Percentiles rank a stretch among this genome's conserved stretches.
Conservation (phyloP, 2,797 vertebrate species). For the Petrocephalus sullivani region DNA sequence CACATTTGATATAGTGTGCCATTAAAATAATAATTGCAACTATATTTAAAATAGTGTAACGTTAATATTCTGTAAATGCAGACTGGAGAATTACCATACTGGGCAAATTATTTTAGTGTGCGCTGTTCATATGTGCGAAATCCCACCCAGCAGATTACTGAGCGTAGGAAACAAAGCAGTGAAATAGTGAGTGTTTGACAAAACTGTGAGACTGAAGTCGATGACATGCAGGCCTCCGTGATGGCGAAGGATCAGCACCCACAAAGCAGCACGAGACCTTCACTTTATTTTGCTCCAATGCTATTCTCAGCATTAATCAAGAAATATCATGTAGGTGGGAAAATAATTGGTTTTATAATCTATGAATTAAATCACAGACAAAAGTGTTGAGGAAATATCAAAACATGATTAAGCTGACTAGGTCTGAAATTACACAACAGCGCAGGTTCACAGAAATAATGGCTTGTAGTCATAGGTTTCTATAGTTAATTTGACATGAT, state of each 20-base stretch:
- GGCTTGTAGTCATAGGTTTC: constrained; percentile 32
- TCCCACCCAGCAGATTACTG: background rate
- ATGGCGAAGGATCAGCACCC: background rate
- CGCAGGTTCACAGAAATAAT: constrained; percentile 35
- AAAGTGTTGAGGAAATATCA: constrained; percentile 37
- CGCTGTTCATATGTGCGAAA: background rate
- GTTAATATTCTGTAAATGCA: background rate
- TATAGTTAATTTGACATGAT: constrained; percentile 7
- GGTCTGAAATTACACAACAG: constrained; percentile 36
- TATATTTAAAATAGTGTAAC: background rate
- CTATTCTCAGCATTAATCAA: constrained; percentile 30
- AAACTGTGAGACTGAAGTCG: background rate
- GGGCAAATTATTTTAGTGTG: background rate
- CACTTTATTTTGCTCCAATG: constrained; percentile 23
- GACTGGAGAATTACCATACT: background rate
- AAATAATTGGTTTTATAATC: constrained; percentile 39
- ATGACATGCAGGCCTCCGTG: background rate
- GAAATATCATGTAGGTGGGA: constrained; percentile 28
- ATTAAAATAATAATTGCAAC: background rate
- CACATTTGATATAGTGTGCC: background rate
- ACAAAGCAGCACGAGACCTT: constrained; percentile 19
- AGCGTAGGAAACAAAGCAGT: background rate
- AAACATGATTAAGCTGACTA: constrained; percentile 38
- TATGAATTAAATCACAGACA: constrained; percentile 30
- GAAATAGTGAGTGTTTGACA: background rate